These are phyloP conservation scores for Cryptoblepharus egeriae DNA, from an alignment of 2,797 vertebrate species.

Conservation along the genomic window DNA sequence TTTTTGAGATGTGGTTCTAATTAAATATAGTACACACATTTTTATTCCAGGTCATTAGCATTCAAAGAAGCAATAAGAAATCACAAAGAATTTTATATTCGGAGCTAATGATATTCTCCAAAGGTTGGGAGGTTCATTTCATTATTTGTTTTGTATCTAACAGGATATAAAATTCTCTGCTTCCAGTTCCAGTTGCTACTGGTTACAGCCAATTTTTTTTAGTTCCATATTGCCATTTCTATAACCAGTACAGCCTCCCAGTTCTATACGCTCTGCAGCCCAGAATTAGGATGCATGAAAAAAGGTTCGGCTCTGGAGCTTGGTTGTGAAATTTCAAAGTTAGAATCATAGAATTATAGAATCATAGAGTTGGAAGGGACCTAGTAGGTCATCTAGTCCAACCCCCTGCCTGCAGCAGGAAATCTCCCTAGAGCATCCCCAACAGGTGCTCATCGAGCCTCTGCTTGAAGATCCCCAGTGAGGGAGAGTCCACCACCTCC, in stretches of 20 bases:
- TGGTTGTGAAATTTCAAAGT: neutral
- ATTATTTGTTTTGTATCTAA: slow-evolving; percentile 17
- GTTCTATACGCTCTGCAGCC: neutral
- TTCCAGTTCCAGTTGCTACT: neutral
- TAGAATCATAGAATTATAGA: too few relatives aligned
- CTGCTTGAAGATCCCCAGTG: too few relatives aligned
- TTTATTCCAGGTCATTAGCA: slow-evolving; percentile 67
- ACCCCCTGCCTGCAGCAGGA: too few relatives aligned
- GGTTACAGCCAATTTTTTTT: neutral
- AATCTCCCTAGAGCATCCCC: too few relatives aligned
- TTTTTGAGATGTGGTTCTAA: slow-evolving; percentile 58
- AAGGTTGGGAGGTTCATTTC: slow-evolving; percentile 41
- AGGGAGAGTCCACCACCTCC: too few relatives aligned
- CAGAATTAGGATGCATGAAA: neutral
- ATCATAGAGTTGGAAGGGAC: too few relatives aligned
- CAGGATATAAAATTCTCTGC: slow-evolving; percentile 32
- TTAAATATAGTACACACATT: slow-evolving; percentile 66
- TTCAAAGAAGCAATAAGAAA: slow-evolving; percentile 56
- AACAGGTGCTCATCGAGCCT: too few relatives aligned
- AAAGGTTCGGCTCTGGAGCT: neutral
- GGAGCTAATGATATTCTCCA: slow-evolving; percentile 63
- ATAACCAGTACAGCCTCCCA: neutral
- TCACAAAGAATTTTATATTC: slow-evolving; percentile 66
- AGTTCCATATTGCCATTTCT: neutral
- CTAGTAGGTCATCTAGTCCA: too few relatives aligned